Percentiles rank a stretch among this genome's conserved stretches.
Evolutionary conservation across 2,888 invertebrate species (phyloP).

Genomic region (Rhagonycha fulva): DNA sequence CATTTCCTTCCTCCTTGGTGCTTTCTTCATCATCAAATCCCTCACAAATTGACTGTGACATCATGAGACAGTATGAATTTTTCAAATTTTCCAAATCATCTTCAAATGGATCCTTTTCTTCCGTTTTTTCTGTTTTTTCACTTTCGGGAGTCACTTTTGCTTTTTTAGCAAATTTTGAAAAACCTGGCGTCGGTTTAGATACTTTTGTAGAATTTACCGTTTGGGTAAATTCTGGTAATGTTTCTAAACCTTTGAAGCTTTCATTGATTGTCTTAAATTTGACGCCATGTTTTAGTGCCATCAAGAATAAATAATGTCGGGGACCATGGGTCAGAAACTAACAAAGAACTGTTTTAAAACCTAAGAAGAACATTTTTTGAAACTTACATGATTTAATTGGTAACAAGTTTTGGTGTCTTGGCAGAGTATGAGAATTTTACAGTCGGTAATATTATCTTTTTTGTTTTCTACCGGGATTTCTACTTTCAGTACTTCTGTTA

Average conservation of each 20-base stretch:
- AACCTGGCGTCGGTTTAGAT: conserved; percentile 43
- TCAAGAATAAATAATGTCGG: conserved; percentile 65
- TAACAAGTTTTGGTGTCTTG: conserved; percentile 81
- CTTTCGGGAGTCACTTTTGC: conserved; percentile 23
- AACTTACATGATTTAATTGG: conserved; percentile 68
- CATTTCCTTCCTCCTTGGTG: conserved; percentile 37
- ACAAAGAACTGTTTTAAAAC: conserved; percentile 29
- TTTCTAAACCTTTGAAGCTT: conserved; percentile 50
- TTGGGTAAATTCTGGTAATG: conserved; percentile 40
- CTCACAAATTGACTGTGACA: conserved; percentile 60
- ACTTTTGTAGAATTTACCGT: conserved; percentile 15
- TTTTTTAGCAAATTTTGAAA: conserved; percentile 18
- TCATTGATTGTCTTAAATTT: conserved; percentile 63
- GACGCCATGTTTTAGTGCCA: conserved; percentile 64
- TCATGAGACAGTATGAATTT: conserved; percentile 71
- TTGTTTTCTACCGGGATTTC: conserved; percentile 82
- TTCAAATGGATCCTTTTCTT: conserved; percentile 34
- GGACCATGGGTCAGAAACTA: conserved; percentile 67
- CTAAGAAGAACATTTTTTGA: not conserved
- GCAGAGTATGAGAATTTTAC: conserved; percentile 82
- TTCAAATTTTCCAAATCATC: conserved; percentile 59
- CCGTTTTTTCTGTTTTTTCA: conserved; percentile 28
- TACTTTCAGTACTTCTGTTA: conserved; percentile 75
- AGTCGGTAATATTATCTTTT: conserved; percentile 54
- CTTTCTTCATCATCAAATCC: conserved; percentile 30